These are phyloP conservation scores for Cotesia chilonis DNA, from an alignment of 1,140 invertebrate genomes.

Conservation along the genomic window DNA sequence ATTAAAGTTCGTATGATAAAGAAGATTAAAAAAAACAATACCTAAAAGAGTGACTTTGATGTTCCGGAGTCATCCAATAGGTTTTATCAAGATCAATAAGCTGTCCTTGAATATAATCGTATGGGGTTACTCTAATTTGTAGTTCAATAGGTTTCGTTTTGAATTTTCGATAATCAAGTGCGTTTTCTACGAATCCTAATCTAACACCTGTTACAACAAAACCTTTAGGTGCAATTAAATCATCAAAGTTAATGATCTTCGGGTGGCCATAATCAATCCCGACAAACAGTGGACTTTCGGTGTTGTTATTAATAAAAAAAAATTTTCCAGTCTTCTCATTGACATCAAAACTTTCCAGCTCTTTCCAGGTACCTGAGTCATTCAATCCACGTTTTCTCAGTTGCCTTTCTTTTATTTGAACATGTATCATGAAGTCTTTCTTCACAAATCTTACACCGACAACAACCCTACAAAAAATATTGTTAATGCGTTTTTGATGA, in stretches of 20 bases:
- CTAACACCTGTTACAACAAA: neutral
- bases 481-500: too few relatives aligned
- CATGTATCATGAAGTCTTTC: neutral
- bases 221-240: neutral
- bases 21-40: too few relatives aligned
- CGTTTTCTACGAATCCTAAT: neutral
- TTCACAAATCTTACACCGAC: neutral
- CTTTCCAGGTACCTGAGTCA: neutral
- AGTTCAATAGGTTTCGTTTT: neutral
- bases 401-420: neutral
- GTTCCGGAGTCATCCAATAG: neutral
- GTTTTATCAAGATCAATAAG: neutral
- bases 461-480: neutral
- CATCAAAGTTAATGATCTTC: neutral
- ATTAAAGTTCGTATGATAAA: too few relatives aligned
- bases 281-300: neutral
- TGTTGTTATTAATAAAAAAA: neutral
- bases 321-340: neutral
- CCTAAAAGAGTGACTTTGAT: neutral
- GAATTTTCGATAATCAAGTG: neutral
- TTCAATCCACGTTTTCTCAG: neutral
- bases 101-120: neutral
- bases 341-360: neutral
- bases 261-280: neutral
- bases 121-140: slow-evolving; percentile 4